These are phyloP conservation scores for western clawed frog (Xenopus tropicalis) DNA, from an alignment of 2,113 vertebrate genomes.

Conservation along the genomic window UCB_Xtro_10.0 CM004452.2:10403001-10403500, in stretches of 20 bases:
- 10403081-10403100: no score
- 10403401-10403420: background rate
- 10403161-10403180: no score
- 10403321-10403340: background rate
- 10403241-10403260: background rate
- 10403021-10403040: no score
- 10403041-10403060: no score
- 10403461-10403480: slow-evolving; percentile 9
- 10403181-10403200: no score
- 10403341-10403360: background rate
- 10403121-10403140: no score
- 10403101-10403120: no score
- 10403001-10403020: no score
- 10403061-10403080: no score
- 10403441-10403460: slow-evolving; percentile 26
- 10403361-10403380: slow-evolving; percentile 33
- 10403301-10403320: background rate
- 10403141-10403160: no score
- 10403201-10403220: background rate
- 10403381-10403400: slow-evolving; percentile 32
- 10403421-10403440: slow-evolving; percentile 21
- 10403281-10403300: background rate
- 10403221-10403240: background rate
- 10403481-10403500: slow-evolving; percentile 22
- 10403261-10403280: background rate